Base-by-base conservation (phyloP, 1,140 invertebrate genomes). In the Melanaphis sacchari region DNA sequence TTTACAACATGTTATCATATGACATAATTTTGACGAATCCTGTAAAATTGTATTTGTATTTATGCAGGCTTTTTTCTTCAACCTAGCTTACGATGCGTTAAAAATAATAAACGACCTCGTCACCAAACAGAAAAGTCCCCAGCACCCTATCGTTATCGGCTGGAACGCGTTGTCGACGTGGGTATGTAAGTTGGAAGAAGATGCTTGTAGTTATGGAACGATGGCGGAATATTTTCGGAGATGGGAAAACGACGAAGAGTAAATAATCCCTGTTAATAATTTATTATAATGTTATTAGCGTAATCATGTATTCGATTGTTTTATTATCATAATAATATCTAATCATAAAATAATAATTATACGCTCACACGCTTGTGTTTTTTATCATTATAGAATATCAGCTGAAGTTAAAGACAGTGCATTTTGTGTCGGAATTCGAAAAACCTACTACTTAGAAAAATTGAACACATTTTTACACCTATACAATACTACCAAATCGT, bases 191-290 rank as follows among this genome's bases (percentile, higher is more conserved):
- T 38, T 92, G 76, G 36, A 49, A 49, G 46, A 21, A 49, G 4
- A 49, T 3, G 11, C 18, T 15, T 49, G 46, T 82, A 4, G 15
- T 2, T 18, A 7, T n/a, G 31, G 0, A 6, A 1, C n/a, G n/a
- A 22, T n/a, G n/a, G 26, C 38, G n/a, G 24, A 82, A 18, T 49
- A 82, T 43, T 82, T 49, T 76, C 90, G 46, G 18, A 49, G 59
- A 49, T 92, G 90, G 90, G 18, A n/a, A 31, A 92, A 82, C 22
- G 90, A 43, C 36, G 90, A 92, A 92, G 76, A 92, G 90, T 92
- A 92, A 92, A 5, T 26, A 92, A 5, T 26, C 36, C 22, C 46
- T 43, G 40, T 46, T 90, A 7, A 26, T 54, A 24, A 22, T n/a
- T 88, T 49, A 88, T 22, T 18, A 87, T 87, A 40, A 40, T 85